These are phyloP conservation scores for Nomada ferruginata DNA, from an alignment of 2,888 invertebrate species.

Conservation along the genomic window DNA sequence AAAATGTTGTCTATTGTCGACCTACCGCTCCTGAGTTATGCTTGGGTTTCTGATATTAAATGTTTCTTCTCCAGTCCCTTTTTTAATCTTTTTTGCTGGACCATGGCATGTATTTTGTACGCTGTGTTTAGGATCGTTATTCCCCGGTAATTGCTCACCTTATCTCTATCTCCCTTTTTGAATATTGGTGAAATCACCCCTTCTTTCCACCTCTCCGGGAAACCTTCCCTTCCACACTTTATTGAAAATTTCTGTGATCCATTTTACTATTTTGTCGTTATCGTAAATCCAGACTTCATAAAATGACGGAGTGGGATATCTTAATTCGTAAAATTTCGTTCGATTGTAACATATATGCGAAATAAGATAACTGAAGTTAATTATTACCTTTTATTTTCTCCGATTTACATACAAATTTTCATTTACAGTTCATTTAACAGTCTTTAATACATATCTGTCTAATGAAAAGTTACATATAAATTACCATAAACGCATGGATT, in stretches of 20 bases:
- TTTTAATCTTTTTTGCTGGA: background rate
- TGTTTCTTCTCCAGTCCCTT: background rate
- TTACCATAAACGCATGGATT: conserved; percentile 42
- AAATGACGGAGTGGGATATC: background rate
- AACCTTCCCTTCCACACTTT: conserved; percentile 7
- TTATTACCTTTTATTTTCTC: conserved; percentile 70
- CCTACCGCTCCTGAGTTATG: background rate
- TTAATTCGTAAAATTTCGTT: conserved; percentile 1
- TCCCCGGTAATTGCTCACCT: background rate
- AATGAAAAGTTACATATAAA: conserved; percentile 52
- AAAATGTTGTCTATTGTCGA: background rate
- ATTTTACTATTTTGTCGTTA: conserved; percentile 5
- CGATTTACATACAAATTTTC: conserved; percentile 75
- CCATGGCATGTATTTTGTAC: conserved; percentile 5
- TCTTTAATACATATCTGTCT: conserved; percentile 72
- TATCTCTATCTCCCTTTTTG: background rate
- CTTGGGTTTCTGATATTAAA: background rate
- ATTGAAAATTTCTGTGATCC: background rate
- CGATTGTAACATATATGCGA: background rate
- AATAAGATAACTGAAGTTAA: conserved; percentile 20
- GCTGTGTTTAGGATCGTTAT: conserved; percentile 1
- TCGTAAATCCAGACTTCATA: background rate
- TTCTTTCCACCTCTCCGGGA: conserved; percentile 1
- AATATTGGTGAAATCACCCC: background rate
- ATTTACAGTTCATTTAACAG: conserved; percentile 76